phyloP scores from a whole-genome alignment of 2,113 vertebrate genomes.

The Sylvia atricapilla region DNA sequence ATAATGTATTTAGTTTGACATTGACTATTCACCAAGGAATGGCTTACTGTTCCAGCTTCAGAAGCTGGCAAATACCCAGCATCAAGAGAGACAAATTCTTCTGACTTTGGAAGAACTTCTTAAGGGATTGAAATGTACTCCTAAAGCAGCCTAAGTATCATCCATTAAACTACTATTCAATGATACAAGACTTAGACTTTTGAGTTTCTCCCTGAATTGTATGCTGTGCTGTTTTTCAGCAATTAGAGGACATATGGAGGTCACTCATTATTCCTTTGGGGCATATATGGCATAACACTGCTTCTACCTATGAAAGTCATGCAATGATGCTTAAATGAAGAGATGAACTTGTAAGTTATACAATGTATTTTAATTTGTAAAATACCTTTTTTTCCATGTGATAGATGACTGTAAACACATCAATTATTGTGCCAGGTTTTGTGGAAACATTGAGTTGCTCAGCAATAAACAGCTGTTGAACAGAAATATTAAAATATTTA shows the following conservation, averaged over 20 bases:
- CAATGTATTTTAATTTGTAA: not conserved
- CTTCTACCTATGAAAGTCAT: not conserved
- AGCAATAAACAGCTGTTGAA: not conserved
- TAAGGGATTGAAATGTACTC: not conserved
- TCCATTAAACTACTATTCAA: not conserved
- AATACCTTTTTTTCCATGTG: not conserved
- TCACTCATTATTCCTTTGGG: not conserved
- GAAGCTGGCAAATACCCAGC: not conserved
- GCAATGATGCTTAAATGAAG: not conserved
- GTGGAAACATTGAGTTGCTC: not conserved
- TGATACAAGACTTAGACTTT: not conserved
- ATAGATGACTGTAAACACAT: not conserved
- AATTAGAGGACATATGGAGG: not conserved
- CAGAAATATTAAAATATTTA: not conserved
- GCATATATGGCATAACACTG: not conserved
- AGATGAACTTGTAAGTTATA: not conserved
- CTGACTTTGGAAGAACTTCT: not conserved
- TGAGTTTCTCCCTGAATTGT: not conserved
- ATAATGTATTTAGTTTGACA: not conserved
- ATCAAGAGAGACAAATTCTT: not conserved
- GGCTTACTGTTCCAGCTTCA: not conserved
- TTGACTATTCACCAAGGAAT: not conserved
- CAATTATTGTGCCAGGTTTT: not conserved
- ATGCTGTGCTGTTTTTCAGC: not conserved
- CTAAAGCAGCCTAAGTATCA: not conserved